phyloP scores from a whole-genome alignment of 2,888 invertebrate genomes.

The Thelaira solivaga region DNA sequence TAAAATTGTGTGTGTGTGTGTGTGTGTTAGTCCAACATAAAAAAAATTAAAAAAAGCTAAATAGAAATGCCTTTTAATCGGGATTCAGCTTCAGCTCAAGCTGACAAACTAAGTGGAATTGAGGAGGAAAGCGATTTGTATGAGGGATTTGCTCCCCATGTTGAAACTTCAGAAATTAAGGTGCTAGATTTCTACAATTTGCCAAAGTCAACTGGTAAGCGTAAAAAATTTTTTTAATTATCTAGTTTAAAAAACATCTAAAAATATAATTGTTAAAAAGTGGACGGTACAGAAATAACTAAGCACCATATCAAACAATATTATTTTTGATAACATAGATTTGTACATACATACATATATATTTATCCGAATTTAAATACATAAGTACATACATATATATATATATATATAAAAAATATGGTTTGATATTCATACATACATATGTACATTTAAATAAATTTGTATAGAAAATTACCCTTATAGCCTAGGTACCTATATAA shows the following conservation, averaged over 20 bases:
- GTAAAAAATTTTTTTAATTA: no score
- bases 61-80: conserved; percentile 75
- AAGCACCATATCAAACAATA: no score
- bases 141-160: conserved; percentile 88
- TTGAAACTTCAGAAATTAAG: conserved; percentile 87
- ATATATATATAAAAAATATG: not conserved
- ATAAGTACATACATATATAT: not conserved
- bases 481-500: no score
- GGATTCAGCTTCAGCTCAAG: conserved; percentile 75
- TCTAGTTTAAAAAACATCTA: no score
- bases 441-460: no score
- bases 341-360: not conserved
- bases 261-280: no score
- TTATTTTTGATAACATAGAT: no score
- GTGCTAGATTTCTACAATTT: conserved; percentile 74
- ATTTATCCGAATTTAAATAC: not conserved
- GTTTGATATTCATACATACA: no score
- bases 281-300: no score
- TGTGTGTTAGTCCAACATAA: no score
- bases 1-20: not conserved
- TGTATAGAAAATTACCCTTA: no score
- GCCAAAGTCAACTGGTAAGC: conserved; percentile 76
- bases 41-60: no score
- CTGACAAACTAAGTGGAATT: conserved; percentile 85
- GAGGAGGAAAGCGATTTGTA: conserved; percentile 87